These are phyloP conservation scores for Planococcus citri DNA, from an alignment of 1,140 invertebrate species.

Conservation along the genomic window DNA sequence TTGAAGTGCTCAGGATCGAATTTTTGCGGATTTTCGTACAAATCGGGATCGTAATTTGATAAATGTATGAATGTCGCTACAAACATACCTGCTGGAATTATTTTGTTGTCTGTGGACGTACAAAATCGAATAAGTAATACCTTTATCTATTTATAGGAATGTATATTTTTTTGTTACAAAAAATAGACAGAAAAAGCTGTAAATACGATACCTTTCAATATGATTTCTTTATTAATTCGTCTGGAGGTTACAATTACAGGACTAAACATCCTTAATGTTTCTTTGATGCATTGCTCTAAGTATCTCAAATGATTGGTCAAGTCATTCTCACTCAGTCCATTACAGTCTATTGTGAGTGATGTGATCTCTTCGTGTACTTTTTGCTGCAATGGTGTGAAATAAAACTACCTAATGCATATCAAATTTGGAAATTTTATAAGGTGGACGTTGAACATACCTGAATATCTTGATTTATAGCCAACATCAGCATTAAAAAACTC, in stretches of 20 bases:
- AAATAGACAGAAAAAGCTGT: too few species aligned
- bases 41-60: slow-evolving; percentile 40
- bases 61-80: slow-evolving; percentile 46
- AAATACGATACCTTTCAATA: neutral
- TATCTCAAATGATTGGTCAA: neutral
- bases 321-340: too few species aligned
- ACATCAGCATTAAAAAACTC: neutral
- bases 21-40: too few species aligned
- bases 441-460: neutral
- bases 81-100: slow-evolving; percentile 42
- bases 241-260: slow-evolving; percentile 47
- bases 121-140: too few species aligned
- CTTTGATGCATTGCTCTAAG: slow-evolving; percentile 25
- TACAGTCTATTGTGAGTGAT: too few species aligned
- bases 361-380: too few species aligned
- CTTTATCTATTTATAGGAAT: too few species aligned
- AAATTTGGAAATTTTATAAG: too few species aligned
- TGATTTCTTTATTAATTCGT: slow-evolving; percentile 38
- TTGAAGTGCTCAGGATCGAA: slow-evolving; percentile 45
- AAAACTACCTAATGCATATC: too few species aligned
- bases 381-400: too few species aligned
- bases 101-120: neutral
- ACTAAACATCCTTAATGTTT: slow-evolving; percentile 32
- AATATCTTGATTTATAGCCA: neutral
- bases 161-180: too few species aligned